phyloP scores from a whole-genome alignment of 2,113 vertebrate genomes.

The Sakesphorus luctuosus region DNA sequence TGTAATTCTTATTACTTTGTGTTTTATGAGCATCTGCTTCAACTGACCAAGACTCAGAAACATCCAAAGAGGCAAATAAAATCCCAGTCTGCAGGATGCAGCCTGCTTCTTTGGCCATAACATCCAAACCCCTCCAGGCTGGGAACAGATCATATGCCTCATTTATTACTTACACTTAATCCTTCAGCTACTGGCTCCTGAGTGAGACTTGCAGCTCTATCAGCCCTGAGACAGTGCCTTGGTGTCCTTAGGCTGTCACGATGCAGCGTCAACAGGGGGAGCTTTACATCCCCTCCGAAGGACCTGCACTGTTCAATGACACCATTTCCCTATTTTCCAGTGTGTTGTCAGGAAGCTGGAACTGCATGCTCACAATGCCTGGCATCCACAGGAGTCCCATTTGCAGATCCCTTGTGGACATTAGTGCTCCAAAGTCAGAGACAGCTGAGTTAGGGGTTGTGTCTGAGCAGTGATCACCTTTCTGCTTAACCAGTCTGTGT shows the following conservation, averaged over 20 bases:
- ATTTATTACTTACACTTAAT: constrained; percentile 11
- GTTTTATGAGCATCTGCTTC: constrained; percentile 36
- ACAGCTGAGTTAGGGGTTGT: not conserved
- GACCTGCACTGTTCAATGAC: not conserved
- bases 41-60: constrained; percentile 15
- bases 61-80: not conserved
- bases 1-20: not conserved
- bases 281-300: not conserved
- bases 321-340: not conserved
- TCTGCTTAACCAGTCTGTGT: not conserved
- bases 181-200: constrained; percentile 12
- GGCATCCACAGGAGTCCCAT: not conserved
- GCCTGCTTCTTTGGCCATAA: not conserved
- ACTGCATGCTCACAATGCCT: not conserved
- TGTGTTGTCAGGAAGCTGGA: not conserved
- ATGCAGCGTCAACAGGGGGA: not conserved
- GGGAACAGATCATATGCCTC: not conserved
- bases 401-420: not conserved
- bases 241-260: not conserved
- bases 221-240: not conserved
- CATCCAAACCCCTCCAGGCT: not conserved
- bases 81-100: not conserved
- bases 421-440: not conserved
- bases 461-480: not conserved
- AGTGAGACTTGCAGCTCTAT: not conserved